Conservation (phyloP, 2,113 vertebrate genomes). For the Gymnorhina tibicen region DNA sequence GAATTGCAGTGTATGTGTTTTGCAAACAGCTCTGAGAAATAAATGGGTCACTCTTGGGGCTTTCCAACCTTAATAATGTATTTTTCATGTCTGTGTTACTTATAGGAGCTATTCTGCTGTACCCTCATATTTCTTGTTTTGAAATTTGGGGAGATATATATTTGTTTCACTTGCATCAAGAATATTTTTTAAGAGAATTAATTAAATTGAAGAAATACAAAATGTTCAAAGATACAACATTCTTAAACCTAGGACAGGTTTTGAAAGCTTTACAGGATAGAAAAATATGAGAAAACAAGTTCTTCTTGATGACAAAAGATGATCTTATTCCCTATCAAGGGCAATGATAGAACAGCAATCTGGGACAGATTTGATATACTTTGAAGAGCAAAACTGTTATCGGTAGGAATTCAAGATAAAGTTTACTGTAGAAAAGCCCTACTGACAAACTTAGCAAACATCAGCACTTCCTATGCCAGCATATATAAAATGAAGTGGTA, state of each 20-base stretch:
- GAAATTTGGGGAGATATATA: background rate
- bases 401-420: conserved; percentile 30
- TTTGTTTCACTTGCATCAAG: background rate
- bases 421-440: background rate
- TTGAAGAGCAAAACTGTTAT: conserved; percentile 32
- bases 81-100: background rate
- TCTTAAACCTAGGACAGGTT: background rate
- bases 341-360: background rate
- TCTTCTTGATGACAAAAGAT: background rate
- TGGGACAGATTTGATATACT: background rate
- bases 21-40: background rate
- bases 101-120: background rate
- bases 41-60: background rate
- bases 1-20: background rate
- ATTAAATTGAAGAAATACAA: background rate
- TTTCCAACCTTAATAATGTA: background rate
- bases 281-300: background rate
- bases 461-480: background rate
- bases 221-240: background rate
- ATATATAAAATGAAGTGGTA: background rate
- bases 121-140: background rate
- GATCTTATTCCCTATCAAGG: background rate
- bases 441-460: conserved; percentile 5
- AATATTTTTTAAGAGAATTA: background rate
- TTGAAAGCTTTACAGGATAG: background rate